These are phyloP conservation scores for Gavia stellata DNA, from an alignment of 2,113 vertebrate genomes.

Conservation along the genomic window DNA sequence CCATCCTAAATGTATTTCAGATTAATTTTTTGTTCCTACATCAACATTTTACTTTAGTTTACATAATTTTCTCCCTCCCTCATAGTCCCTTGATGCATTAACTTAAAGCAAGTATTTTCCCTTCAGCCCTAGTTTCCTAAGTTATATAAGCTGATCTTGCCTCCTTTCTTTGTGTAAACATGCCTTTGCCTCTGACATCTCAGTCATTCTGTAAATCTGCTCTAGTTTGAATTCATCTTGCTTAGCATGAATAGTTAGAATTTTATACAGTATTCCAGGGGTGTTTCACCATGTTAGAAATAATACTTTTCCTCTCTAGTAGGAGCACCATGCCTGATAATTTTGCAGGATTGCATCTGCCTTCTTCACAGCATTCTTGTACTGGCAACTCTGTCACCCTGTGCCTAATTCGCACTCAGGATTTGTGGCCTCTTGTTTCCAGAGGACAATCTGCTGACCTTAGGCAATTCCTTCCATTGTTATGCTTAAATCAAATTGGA, in stretches of 20 bases:
- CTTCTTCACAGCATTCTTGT: background rate
- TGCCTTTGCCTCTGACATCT: background rate
- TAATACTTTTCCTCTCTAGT: background rate
- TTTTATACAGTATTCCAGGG: background rate
- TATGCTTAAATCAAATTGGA: background rate
- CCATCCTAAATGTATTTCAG: background rate
- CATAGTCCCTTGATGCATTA: background rate
- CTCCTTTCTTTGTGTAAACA: background rate
- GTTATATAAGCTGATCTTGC: background rate
- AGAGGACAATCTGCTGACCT: background rate
- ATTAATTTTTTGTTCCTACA: background rate
- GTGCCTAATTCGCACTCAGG: no score
- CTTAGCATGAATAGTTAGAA: background rate
- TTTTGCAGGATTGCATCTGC: background rate
- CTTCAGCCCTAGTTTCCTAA: background rate
- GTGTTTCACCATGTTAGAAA: background rate
- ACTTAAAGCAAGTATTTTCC: background rate
- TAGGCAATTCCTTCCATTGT: background rate
- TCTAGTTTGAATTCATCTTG: background rate
- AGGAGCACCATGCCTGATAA: background rate
- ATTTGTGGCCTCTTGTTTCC: background rate
- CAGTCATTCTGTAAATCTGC: background rate
- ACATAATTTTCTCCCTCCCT: background rate
- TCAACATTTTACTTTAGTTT: background rate
- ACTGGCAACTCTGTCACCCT: background rate